phyloP scores from a whole-genome alignment of 2,113 vertebrate genomes.

The cattle (Bos taurus) region ARS-UCD2.0 NC_037350.1:40616001-40616500 shows the following conservation, averaged over 20 bases:
- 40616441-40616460: background rate
- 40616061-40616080: background rate
- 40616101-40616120: background rate
- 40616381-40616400: background rate
- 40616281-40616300: background rate
- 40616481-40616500: background rate
- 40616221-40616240: background rate
- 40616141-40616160: background rate
- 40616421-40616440: background rate
- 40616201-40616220: background rate
- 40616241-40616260: background rate
- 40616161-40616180: background rate
- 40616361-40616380: background rate
- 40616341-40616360: background rate
- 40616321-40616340: background rate
- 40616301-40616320: background rate
- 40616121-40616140: background rate
- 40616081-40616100: background rate
- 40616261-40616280: background rate
- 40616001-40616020: background rate
- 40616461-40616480: background rate
- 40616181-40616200: background rate
- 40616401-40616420: background rate
- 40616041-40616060: background rate
- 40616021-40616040: background rate